Conservation (phyloP, 2,797 vertebrate genomes). For the Phalanger gymnotis region DNA sequence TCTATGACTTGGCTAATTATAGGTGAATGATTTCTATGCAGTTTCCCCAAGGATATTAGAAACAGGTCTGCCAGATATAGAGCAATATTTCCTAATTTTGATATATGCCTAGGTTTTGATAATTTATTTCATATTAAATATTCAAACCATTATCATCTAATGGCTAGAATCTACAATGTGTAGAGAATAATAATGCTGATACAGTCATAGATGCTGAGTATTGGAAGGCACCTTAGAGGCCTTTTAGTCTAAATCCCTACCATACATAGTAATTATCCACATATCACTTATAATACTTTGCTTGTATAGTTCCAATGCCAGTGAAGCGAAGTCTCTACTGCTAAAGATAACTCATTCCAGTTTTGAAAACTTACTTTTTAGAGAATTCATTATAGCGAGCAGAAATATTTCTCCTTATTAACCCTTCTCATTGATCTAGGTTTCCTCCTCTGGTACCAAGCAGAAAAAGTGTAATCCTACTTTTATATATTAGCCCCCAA, state of each 20-base stretch:
- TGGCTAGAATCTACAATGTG: neutral
- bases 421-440: neutral
- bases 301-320: neutral
- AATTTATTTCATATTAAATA: conserved; percentile 18
- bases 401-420: neutral
- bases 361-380: neutral
- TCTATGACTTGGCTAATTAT: neutral
- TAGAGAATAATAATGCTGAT: neutral
- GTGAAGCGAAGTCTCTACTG: neutral
- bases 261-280: neutral
- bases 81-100: neutral
- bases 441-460: neutral
- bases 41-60: neutral
- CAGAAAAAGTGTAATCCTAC: neutral
- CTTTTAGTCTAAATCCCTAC: conserved; percentile 4
- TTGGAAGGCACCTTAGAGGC: neutral
- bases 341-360: neutral
- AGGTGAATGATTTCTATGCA: neutral
- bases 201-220: neutral
- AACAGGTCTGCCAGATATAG: neutral
- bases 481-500: neutral
- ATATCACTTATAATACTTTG: neutral
- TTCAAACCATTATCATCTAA: neutral
- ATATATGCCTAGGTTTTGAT: neutral
- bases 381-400: neutral